These are phyloP conservation scores for Cataglyphis cursor DNA, from an alignment of 2,888 invertebrate species.

Conservation along the genomic window DNA sequence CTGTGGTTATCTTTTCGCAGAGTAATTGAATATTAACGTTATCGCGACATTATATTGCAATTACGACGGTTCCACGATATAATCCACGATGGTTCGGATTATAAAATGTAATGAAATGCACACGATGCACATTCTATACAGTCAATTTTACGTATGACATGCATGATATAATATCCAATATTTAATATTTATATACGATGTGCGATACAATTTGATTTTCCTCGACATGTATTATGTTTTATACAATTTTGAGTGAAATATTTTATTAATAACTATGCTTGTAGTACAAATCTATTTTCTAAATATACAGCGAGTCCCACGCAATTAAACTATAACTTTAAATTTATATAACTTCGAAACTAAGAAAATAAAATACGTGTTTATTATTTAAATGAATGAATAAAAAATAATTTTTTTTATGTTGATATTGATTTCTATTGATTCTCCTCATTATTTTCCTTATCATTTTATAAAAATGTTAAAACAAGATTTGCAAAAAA, in stretches of 20 bases:
- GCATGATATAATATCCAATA: conserved; percentile 5
- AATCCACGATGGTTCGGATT: conserved; percentile 15
- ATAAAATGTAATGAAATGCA: conserved; percentile 26
- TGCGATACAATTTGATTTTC: not conserved
- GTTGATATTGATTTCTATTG: no score
- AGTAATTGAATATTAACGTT: conserved; percentile 35
- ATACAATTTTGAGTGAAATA: not conserved
- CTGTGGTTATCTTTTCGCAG: conserved; percentile 14
- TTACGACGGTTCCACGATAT: no score
- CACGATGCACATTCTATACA: conserved; percentile 2
- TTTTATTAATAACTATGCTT: not conserved
- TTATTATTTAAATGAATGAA: no score
- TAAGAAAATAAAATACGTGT: no score
- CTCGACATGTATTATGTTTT: not conserved
- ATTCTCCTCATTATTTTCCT: no score
- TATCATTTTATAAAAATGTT: no score
- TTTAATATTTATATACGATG: not conserved
- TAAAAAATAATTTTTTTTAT: no score
- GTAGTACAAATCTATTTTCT: not conserved
- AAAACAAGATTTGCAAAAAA: no score
- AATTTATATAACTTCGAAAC: not conserved
- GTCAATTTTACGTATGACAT: conserved; percentile 29
- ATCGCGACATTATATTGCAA: conserved; percentile 6
- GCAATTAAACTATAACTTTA: not conserved
- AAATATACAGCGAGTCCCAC: not conserved